Base-by-base conservation (phyloP, 2,888 invertebrate genomes). In the Dynastes grantii region DNA sequence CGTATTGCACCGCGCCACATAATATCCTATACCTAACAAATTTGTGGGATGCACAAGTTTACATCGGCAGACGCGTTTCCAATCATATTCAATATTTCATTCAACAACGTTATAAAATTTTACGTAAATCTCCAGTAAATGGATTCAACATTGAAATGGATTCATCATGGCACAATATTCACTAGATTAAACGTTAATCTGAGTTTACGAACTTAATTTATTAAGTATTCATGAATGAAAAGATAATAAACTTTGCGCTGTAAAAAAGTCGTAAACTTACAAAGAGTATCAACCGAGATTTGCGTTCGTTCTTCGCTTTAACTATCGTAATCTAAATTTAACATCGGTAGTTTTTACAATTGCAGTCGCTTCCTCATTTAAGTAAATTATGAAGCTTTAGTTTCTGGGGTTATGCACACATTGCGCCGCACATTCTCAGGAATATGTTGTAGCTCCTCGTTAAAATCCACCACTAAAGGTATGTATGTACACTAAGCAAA, bases 271-370 rank as follows among this genome's bases (percentile, higher is more conserved):
- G 32, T 64, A 64, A 64, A 32, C 32, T 64, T 37, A n/a, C 64
- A 64, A 64, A 64, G 32, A 64, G 64, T 64, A 64, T 64, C 64
- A 64, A 64, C 64, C 29, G 64, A 64, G 64, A 64, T 64, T 64
- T 64, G 64, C 32, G 64, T 64, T 64, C 64, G 29, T 1, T 32
- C 32, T 64, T 29, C 29, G 32, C 13, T n/a, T 37, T n/a, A 64
- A 61, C 32, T 32, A 64, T 64, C 32, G 64, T 29, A 29, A 64
- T 64, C 64, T 64, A 64, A 32, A 64, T 64, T 37, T 64, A 64
- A 64, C n/a, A 32, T 64, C n/a, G 2, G 29, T 32, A 64, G 64
- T 64, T 64, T 32, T 37, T 32, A 1, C 11, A 29, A 32, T 37
- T 37, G 32, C 13, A 29, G 9, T 5, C 64, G 64, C 64, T 64